Conservation (phyloP, 2,797 vertebrate species). For the Geotrypetes seraphini region DNA sequence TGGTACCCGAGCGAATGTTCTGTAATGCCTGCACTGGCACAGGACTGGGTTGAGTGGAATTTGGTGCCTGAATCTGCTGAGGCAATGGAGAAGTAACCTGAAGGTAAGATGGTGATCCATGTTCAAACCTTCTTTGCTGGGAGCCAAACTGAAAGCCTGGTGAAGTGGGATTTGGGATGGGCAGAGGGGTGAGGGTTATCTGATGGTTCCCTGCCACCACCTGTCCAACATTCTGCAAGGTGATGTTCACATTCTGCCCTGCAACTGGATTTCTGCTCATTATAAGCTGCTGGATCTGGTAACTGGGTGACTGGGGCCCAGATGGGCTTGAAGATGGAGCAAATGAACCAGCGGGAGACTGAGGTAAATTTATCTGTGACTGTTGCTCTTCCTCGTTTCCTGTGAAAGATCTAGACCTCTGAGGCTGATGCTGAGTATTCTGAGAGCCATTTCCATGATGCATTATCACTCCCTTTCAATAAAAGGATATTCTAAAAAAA, state of each 20-base stretch:
- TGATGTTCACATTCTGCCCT: slow-evolving; percentile 86
- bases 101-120: slow-evolving; percentile 81
- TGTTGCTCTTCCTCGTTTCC: slow-evolving; percentile 76
- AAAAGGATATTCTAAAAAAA: slow-evolving; percentile 19
- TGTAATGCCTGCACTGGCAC: slow-evolving; percentile 64
- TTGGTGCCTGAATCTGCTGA: slow-evolving; percentile 85
- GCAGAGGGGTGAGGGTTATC: slow-evolving; percentile 81
- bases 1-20: slow-evolving; percentile 66
- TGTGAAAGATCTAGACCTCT: slow-evolving; percentile 81
- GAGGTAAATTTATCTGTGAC: slow-evolving; percentile 66
- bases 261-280: slow-evolving; percentile 87
- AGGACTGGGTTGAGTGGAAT: slow-evolving; percentile 84
- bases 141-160: slow-evolving; percentile 86
- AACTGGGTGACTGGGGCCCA: slow-evolving; percentile 89
- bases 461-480: slow-evolving; percentile 67
- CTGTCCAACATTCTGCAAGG: slow-evolving; percentile 82
- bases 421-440: slow-evolving; percentile 85
- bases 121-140: slow-evolving; percentile 84
- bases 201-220: slow-evolving; percentile 83
- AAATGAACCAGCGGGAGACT: slow-evolving; percentile 82
- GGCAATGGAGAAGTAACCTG: slow-evolving; percentile 87
- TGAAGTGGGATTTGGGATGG: slow-evolving; percentile 80
- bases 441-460: slow-evolving; percentile 95
- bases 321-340: slow-evolving; percentile 84
- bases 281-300: slow-evolving; percentile 74